Base-by-base conservation (phyloP, 1,140 invertebrate species). In the Hormaphis cornu region DNA sequence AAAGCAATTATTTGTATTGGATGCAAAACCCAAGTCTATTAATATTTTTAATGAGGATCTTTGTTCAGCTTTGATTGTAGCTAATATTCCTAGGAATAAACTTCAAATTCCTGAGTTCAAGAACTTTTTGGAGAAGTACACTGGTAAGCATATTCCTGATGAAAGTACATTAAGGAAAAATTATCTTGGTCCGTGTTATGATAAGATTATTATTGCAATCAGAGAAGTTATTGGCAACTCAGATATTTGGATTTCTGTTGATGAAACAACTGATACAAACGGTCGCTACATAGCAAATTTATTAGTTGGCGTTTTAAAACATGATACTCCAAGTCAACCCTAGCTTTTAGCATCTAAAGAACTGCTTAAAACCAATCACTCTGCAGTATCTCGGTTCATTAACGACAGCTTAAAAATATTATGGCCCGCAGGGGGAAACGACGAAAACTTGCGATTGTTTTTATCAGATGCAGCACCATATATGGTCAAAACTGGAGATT, bases 301-400 rank as follows among this genome's bases (percentile, higher is more conserved):
- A 50, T 2, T 50, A 50, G 7, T 53, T 53, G 26, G 50, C 50
- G 50, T 53, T 53, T 30, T 53, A 53, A 8, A 53, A 30, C 24
- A 28, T n/a, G 24, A 53, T 53, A n/a, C 50, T 30, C 50, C 50
- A 53, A 53, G 50, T 53, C 26, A 53, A 53, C 50, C 50, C 1
- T 53, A 53, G 28, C 5, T 53, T 18, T 53, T 30, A 28, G 26
- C 50, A 53, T 53, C 16, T 53, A 53, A 53, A 53, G 50, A 53
- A 53, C 50, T 53, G 50, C 16, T 26, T 30, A 53, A 53, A 53
- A 53, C 26, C 4, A 53, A 53, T 53, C 3, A 53, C 3, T 53
- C 50, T 30, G 24, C 44, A 48, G 2, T 48, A 48, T 24, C 44
- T 22, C 44, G 8, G 20, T 48, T 48, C 7, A 48, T 48, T 22